Conservation (phyloP, 2,797 vertebrate genomes). For the Perdix hodgsoniae region DNA sequence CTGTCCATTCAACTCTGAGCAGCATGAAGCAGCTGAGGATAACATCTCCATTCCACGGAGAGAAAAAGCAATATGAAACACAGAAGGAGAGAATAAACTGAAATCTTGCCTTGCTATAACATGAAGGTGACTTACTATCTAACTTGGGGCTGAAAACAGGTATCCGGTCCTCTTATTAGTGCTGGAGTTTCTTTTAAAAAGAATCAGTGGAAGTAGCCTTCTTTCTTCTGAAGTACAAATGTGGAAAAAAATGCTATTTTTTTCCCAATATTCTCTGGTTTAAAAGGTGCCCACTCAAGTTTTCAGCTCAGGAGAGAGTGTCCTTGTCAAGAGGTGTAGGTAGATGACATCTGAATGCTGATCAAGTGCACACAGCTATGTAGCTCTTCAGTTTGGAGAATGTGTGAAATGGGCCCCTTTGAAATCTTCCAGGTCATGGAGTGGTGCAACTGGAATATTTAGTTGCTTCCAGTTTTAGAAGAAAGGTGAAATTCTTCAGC, state of each 20-base stretch:
- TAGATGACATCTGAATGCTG: background rate
- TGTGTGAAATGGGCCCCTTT: background rate
- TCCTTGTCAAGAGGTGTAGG: accelerated
- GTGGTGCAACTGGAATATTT: background rate
- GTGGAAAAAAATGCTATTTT: background rate
- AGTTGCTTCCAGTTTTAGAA: background rate
- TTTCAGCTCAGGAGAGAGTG: background rate
- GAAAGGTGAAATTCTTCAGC: background rate
- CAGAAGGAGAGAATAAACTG: background rate
- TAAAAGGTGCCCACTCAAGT: background rate
- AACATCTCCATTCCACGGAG: background rate
- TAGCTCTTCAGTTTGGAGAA: background rate
- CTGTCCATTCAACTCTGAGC: background rate
- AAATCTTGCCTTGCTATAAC: background rate
- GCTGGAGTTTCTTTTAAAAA: background rate
- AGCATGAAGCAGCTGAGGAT: background rate
- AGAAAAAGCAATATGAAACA: background rate
- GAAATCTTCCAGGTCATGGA: background rate
- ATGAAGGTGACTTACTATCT: background rate
- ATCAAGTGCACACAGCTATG: background rate
- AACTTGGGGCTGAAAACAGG: background rate
- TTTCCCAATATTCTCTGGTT: background rate
- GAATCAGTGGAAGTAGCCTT: background rate
- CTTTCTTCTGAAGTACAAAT: background rate
- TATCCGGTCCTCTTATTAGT: background rate